Percentiles rank a stretch among this genome's conserved stretches.
These are phyloP conservation scores for Euplexia lucipara DNA, from an alignment of 2,888 invertebrate species.

Conservation along the genomic window DNA sequence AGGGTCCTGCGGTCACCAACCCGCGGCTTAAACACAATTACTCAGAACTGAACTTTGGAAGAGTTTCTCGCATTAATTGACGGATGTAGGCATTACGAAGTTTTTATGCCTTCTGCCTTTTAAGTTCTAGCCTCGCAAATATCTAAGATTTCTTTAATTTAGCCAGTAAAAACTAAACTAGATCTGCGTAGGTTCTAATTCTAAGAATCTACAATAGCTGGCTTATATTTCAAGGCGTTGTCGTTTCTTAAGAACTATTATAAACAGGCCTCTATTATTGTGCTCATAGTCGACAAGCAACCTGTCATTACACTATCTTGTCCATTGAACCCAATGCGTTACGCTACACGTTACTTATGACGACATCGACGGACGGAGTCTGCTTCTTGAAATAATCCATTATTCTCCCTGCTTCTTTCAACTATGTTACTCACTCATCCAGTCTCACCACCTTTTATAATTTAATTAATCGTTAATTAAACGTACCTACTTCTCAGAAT, in stretches of 20 bases:
- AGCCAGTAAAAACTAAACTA: background rate
- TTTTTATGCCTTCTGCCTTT: background rate
- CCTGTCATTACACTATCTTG: conserved; percentile 55
- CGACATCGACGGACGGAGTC: conserved; percentile 15
- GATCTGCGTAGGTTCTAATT: background rate
- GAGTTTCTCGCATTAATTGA: background rate
- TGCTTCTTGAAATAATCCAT: conserved; percentile 11
- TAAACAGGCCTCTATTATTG: conserved; percentile 40
- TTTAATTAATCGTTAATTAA: conserved; percentile 28
- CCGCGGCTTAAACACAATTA: conserved; percentile 28
- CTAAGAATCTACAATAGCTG: conserved; percentile 3
- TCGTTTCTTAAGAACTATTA: conserved; percentile 29
- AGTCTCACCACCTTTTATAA: conserved; percentile 2
- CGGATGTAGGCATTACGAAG: background rate
- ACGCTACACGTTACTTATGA: conserved; percentile 38
- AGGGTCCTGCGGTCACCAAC: conserved; percentile 42
- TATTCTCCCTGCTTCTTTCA: conserved; percentile 8
- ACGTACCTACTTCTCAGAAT: conserved; percentile 29
- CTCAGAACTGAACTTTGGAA: conserved; percentile 23
- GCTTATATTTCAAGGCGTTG: conserved; percentile 1
- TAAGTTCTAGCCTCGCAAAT: background rate
- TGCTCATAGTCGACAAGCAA: conserved; percentile 39
- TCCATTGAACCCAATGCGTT: conserved; percentile 49
- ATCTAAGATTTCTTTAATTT: background rate
- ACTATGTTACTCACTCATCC: background rate